Percentiles rank a stretch among this genome's conserved stretches.
Evolutionary conservation across 2,888 invertebrate species (phyloP).

Genomic region (Gortyna flavago): DNA sequence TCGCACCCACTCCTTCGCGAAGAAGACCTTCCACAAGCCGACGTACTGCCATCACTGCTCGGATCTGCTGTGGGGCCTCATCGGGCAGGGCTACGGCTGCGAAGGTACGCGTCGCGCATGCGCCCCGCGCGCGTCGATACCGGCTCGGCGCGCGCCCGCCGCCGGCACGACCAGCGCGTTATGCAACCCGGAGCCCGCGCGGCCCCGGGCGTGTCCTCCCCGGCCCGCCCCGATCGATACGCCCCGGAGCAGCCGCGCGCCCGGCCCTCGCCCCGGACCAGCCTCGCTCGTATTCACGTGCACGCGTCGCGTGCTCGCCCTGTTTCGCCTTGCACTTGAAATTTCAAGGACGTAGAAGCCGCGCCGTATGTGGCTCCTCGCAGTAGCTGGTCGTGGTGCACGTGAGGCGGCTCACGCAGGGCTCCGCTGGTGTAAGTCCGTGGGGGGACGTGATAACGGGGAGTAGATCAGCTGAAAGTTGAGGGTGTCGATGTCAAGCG

Average conservation of each 20-base stretch:
- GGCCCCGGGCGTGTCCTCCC: constrained; percentile 86
- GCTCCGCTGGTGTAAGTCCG: constrained; percentile 42
- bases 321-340: constrained; percentile 74
- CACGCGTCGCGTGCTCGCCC: constrained; percentile 63
- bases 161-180: constrained; percentile 85
- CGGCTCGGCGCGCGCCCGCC: constrained; percentile 78
- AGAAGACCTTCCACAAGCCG: constrained; percentile 99
- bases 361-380: constrained; percentile 48
- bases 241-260: constrained; percentile 53
- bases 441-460: constrained; percentile 40
- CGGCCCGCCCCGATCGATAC: constrained; percentile 62
- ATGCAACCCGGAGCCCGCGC: constrained; percentile 81
- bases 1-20: constrained; percentile 98
- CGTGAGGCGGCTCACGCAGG: constrained; percentile 41
- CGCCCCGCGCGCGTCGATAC: constrained; percentile 86
- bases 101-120: constrained; percentile 95
- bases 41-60: constrained; percentile 99
- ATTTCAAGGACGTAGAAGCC: constrained; percentile 70
- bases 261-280: constrained; percentile 52
- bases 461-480: constrained; percentile 70
- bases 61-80: constrained; percentile 99
- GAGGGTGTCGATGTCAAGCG: constrained; percentile 69
- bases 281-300: constrained; percentile 59
- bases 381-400: constrained; percentile 38
- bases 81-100: constrained; percentile 99